A percentile compares a stretch with the other conserved stretches of the same genome.
phyloP scores from a whole-genome alignment of 2,113 vertebrate species.

The Dipodomys ordii region DNA sequence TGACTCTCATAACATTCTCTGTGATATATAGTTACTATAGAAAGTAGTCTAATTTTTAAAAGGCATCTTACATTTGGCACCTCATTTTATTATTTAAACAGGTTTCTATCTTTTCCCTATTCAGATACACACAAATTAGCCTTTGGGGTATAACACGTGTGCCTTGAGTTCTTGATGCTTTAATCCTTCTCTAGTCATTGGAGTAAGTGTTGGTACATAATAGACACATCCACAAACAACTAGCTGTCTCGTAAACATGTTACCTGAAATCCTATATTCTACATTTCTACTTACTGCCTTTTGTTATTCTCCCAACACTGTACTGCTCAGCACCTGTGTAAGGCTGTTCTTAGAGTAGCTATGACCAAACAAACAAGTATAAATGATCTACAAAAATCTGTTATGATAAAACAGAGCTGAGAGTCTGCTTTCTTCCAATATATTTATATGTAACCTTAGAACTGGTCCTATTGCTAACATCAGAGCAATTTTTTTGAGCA shows the following conservation, averaged over 20 bases:
- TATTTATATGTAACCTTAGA: slow-evolving; percentile 25
- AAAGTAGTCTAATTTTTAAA: neutral
- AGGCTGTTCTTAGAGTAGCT: neutral
- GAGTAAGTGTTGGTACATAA: neutral
- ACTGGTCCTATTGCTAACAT: neutral
- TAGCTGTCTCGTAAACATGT: neutral
- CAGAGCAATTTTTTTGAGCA: neutral
- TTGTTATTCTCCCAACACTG: neutral
- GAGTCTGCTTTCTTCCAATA: neutral
- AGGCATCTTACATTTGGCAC: neutral
- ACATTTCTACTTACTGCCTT: neutral
- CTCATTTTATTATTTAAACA: slow-evolving; percentile 6
- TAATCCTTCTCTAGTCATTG: neutral
- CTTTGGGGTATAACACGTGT: fast-evolving
- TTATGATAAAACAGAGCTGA: neutral
- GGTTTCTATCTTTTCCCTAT: neutral
- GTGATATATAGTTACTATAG: neutral
- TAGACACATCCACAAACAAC: neutral
- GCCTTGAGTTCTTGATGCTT: neutral
- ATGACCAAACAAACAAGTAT: neutral
- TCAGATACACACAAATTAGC: slow-evolving; percentile 7
- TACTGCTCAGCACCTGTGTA: neutral
- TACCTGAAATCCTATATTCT: neutral
- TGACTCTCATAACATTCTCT: neutral
- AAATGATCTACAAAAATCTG: neutral